A percentile compares a stretch with the other conserved stretches of the same genome.
Evolutionary conservation across 2,797 vertebrate species (phyloP).

Genomic region (Garrulus glandarius): DNA sequence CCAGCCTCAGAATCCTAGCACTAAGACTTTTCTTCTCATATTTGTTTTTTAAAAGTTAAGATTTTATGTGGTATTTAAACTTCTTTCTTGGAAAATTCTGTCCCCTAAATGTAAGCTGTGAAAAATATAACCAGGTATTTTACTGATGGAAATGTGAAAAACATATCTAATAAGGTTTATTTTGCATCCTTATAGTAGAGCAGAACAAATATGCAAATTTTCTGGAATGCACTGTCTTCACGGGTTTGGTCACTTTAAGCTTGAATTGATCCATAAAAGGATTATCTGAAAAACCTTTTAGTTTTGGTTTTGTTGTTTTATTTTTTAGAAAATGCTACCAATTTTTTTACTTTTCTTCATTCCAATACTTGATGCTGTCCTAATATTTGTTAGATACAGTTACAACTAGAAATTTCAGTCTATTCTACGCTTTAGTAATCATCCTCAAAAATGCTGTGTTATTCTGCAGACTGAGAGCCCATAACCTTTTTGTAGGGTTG

Average conservation of each 20-base stretch:
- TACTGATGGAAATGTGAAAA: not conserved
- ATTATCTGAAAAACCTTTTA: not conserved
- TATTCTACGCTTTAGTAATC: not conserved
- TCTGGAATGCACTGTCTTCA: not conserved
- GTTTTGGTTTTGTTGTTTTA: not conserved
- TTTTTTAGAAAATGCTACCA: not conserved
- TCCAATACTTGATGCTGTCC: not conserved
- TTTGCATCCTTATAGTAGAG: not conserved
- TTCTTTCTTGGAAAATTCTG: not conserved
- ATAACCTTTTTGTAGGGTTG: not conserved
- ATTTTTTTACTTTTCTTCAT: not conserved
- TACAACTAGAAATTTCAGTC: not conserved
- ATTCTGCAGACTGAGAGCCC: not conserved
- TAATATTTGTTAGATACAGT: not conserved
- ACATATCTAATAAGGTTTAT: not conserved
- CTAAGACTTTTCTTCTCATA: not conserved
- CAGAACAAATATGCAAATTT: not conserved
- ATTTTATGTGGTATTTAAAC: not conserved
- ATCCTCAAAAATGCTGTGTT: not conserved
- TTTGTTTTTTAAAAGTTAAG: not conserved
- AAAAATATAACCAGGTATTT: not conserved
- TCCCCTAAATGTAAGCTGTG: not conserved
- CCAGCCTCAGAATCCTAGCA: not conserved
- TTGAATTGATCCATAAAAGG: not conserved
- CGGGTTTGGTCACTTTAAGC: not conserved